Evolutionary conservation across 2,113 vertebrate genomes (phyloP).

Genomic region (Seriola rivoliana): DNA sequence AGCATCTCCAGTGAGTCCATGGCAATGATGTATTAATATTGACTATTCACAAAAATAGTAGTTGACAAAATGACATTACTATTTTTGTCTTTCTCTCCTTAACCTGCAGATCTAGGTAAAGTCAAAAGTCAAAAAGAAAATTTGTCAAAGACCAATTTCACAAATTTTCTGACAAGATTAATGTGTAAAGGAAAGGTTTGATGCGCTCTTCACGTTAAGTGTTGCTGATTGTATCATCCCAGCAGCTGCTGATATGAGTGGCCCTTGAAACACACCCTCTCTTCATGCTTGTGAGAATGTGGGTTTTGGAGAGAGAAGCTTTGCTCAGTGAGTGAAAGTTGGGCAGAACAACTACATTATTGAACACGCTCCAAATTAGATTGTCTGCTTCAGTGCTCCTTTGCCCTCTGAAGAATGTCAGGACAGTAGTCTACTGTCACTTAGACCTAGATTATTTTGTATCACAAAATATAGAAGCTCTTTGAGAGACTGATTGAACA

Average conservation of each 20-base stretch:
- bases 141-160: too few species aligned
- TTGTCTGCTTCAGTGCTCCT: constrained; percentile 30
- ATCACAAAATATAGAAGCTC: neutral
- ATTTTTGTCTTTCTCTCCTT: too few species aligned
- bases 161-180: too few species aligned
- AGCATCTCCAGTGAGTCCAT: too few species aligned
- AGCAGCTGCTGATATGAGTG: constrained; percentile 3
- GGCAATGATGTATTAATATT: too few species aligned
- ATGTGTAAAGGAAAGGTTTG: neutral
- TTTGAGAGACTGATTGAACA: constrained; percentile 9
- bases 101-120: too few species aligned
- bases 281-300: constrained; percentile 8
- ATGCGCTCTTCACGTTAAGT: neutral
- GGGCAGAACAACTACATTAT: constrained; percentile 18
- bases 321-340: constrained; percentile 7
- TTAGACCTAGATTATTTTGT: neutral
- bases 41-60: too few species aligned
- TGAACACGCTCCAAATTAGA: constrained; percentile 37
- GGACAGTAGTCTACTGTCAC: constrained; percentile 38
- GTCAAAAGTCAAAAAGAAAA: too few species aligned
- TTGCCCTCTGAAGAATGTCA: constrained; percentile 35
- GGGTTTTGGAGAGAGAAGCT: constrained; percentile 2
- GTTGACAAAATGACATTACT: too few species aligned
- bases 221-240: neutral
- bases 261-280: constrained; percentile 12